Evolutionary conservation across 1,140 invertebrate species (phyloP).

Genomic region (Calycopis cecrops): DNA sequence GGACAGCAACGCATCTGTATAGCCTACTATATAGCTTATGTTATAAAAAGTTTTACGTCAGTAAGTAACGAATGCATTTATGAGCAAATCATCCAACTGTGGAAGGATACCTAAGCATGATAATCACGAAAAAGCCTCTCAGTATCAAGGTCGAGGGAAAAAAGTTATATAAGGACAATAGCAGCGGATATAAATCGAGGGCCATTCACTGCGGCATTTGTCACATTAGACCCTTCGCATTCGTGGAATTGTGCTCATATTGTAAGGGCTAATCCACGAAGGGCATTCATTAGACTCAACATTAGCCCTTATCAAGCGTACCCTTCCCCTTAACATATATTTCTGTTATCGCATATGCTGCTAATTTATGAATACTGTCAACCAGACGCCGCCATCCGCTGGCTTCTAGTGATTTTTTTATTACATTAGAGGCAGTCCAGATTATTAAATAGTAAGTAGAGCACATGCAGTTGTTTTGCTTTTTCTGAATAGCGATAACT

Average conservation of each 20-base stretch:
- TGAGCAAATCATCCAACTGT: too few relatives aligned
- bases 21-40: too few relatives aligned
- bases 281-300: slow-evolving; percentile 61
- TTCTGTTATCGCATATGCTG: background rate
- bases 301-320: slow-evolving; percentile 46
- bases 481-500: too few relatives aligned
- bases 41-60: too few relatives aligned
- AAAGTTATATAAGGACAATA: slow-evolving; percentile 4
- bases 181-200: slow-evolving; percentile 38
- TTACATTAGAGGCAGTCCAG: too few relatives aligned
- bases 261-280: slow-evolving; percentile 63
- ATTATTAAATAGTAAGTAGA: too few relatives aligned
- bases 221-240: slow-evolving; percentile 48
- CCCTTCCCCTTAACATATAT: slow-evolving; percentile 21
- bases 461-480: too few relatives aligned
- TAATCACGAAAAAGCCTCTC: too few relatives aligned
- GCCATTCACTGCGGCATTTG: slow-evolving; percentile 50
- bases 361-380: slow-evolving; percentile 6
- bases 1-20: too few relatives aligned
- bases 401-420: background rate
- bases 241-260: slow-evolving; percentile 65
- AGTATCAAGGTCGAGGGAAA: background rate
- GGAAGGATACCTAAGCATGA: too few relatives aligned
- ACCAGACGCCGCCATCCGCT: background rate
- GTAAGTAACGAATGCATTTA: too few relatives aligned